These are phyloP conservation scores for Neoscelio sp. DNA, from an alignment of 2,888 invertebrate species.

Conservation along the genomic window DNA sequence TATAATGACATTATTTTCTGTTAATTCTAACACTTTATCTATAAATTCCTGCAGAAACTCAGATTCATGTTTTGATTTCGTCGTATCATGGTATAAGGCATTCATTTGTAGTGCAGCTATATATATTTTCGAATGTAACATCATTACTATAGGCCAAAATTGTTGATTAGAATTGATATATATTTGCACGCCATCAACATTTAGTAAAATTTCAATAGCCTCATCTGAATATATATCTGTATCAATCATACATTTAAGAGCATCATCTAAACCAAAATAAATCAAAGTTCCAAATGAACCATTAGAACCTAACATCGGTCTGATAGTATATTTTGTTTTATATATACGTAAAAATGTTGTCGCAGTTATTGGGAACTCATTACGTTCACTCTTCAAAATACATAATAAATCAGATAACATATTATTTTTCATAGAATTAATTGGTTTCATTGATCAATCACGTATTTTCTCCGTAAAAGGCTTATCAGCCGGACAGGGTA, in stretches of 20 bases:
- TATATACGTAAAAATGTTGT: constrained; percentile 16
- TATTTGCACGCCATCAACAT: constrained; percentile 55
- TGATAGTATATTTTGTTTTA: constrained; percentile 3
- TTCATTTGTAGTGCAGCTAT: constrained; percentile 3
- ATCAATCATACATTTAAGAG: constrained; percentile 23
- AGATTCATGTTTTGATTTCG: constrained; percentile 46
- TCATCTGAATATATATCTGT: constrained; percentile 20
- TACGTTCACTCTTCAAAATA: constrained; percentile 13
- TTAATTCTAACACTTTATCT: constrained; percentile 53
- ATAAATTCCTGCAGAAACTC: constrained; percentile 64
- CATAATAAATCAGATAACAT: constrained; percentile 19
- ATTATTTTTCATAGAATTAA: constrained; percentile 2
- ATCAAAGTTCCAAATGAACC: constrained; percentile 31
- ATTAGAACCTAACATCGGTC: constrained; percentile 28
- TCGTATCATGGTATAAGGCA: constrained; percentile 39
- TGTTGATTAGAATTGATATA: constrained; percentile 44
- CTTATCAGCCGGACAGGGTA: too few species aligned
- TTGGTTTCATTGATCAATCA: too few species aligned
- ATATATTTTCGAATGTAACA: constrained; percentile 25
- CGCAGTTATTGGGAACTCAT: background rate
- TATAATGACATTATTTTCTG: constrained; percentile 49
- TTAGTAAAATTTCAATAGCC: constrained; percentile 36
- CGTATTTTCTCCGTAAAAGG: too few species aligned
- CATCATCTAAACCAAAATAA: constrained; percentile 54
- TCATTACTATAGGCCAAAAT: constrained; percentile 59